Conservation (phyloP, 2,113 vertebrate genomes). For the Ptyas mucosa region DNA sequence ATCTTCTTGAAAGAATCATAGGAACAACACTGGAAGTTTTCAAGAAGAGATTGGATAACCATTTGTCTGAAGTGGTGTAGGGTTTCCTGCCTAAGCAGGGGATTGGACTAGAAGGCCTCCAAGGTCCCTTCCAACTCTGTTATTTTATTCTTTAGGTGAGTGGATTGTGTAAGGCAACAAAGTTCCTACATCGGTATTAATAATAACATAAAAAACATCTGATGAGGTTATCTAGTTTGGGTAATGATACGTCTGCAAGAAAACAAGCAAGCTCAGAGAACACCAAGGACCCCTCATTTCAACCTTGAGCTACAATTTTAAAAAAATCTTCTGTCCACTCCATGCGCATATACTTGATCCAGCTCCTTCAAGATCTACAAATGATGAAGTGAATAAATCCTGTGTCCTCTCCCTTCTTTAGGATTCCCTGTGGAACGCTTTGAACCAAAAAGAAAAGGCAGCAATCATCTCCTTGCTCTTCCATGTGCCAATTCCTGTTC, state of each 20-base stretch:
- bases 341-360: not conserved
- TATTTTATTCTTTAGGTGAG: not conserved
- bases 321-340: not conserved
- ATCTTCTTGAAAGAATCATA: not conserved
- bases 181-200: not conserved
- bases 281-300: not conserved
- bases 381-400: not conserved
- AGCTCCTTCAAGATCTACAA: not conserved
- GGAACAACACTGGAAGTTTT: not conserved
- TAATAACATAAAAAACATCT: not conserved
- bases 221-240: not conserved
- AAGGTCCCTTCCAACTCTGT: too few species aligned
- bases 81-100: too few species aligned
- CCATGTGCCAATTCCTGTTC: conserved; percentile 40
- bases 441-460: conserved; percentile 60
- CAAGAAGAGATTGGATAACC: too few species aligned
- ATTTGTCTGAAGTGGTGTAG: too few species aligned
- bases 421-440: conserved; percentile 50
- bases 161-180: not conserved
- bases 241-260: not conserved
- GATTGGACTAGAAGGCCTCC: too few species aligned
- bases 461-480: conserved; percentile 43
- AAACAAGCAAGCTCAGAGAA: not conserved
- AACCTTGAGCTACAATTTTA: not conserved
- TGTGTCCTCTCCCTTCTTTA: conserved; percentile 9